These are phyloP conservation scores for Tapirus indicus DNA, from an alignment of 2,797 vertebrate species.

Conservation along the genomic window DNA sequence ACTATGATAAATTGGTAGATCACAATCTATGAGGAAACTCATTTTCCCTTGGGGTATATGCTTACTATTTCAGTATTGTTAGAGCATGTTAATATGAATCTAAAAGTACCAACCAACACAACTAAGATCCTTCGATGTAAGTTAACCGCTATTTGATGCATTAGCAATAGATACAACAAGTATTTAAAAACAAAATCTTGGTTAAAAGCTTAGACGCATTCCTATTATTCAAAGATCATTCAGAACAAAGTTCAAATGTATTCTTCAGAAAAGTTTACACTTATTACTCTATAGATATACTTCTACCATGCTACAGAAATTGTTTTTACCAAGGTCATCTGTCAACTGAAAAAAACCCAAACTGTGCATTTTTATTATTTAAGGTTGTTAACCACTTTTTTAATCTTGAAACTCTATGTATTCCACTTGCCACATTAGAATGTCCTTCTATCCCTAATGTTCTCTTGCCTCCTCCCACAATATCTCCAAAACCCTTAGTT, in stretches of 20 bases:
- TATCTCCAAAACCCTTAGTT: background rate
- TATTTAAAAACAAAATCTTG: background rate
- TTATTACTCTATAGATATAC: background rate
- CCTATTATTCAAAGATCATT: background rate
- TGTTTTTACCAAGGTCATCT: background rate
- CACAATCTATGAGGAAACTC: background rate
- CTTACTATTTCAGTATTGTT: background rate
- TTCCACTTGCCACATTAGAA: background rate
- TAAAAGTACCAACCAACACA: background rate
- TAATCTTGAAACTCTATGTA: background rate
- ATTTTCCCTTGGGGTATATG: background rate
- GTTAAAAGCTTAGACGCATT: constrained; percentile 1
- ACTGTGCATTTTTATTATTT: background rate
- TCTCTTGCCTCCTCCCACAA: background rate
- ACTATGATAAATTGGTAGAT: background rate
- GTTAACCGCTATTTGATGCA: background rate
- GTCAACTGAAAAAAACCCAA: background rate
- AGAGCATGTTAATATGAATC: background rate
- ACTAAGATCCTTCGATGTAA: background rate
- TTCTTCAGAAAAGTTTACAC: background rate
- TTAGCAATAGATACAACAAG: background rate
- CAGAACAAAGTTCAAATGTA: constrained; percentile 10
- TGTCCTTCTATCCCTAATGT: background rate
- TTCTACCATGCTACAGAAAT: background rate
- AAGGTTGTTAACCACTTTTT: background rate